Conservation (phyloP, 30 jellyfish, hydroid and myxozoan species). For the Cassiopea andromeda region DNA sequence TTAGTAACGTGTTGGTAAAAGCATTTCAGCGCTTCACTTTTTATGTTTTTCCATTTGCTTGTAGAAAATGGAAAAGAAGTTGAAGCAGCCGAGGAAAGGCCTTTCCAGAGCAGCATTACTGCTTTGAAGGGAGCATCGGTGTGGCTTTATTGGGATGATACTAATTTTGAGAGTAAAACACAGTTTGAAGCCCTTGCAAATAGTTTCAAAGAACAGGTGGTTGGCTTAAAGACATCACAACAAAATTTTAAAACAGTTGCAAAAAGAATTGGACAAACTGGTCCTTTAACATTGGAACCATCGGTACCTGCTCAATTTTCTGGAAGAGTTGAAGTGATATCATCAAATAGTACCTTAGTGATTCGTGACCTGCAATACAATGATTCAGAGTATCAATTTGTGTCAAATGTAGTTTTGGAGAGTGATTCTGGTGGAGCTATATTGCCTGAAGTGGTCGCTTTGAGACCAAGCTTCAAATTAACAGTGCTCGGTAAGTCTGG, state of each 20-base stretch:
- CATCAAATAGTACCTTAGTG: slow-evolving; percentile 44
- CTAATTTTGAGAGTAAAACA: background rate
- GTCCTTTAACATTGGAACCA: background rate
- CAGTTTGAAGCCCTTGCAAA: background rate
- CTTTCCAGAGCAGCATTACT: slow-evolving; percentile 43
- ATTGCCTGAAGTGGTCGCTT: background rate
- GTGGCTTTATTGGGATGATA: slow-evolving; percentile 37
- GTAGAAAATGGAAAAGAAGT: background rate
- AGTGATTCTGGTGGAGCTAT: background rate
- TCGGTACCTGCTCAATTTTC: slow-evolving; percentile 19
- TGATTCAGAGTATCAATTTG: slow-evolving; percentile 16
- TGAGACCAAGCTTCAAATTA: slow-evolving; percentile 10
- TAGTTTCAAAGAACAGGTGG: background rate
- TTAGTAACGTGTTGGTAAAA: too few relatives aligned
- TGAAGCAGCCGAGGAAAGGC: slow-evolving; percentile 5
- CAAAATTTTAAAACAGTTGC: slow-evolving; percentile 7
- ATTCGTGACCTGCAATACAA: slow-evolving; percentile 20
- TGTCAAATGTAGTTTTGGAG: slow-evolving; percentile 5
- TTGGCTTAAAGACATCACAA: slow-evolving; percentile 4
- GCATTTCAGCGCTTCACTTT: too few relatives aligned
- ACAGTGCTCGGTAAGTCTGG: slow-evolving; percentile 20
- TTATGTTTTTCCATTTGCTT: background rate
- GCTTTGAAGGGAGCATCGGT: slow-evolving; percentile 29
- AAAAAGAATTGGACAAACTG: slow-evolving; percentile 17
- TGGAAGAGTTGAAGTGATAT: slow-evolving; percentile 38